A percentile compares a stretch with the other conserved stretches of the same genome.
Conservation (phyloP, 2,888 invertebrate species). For the Parasteatoda lunata region DNA sequence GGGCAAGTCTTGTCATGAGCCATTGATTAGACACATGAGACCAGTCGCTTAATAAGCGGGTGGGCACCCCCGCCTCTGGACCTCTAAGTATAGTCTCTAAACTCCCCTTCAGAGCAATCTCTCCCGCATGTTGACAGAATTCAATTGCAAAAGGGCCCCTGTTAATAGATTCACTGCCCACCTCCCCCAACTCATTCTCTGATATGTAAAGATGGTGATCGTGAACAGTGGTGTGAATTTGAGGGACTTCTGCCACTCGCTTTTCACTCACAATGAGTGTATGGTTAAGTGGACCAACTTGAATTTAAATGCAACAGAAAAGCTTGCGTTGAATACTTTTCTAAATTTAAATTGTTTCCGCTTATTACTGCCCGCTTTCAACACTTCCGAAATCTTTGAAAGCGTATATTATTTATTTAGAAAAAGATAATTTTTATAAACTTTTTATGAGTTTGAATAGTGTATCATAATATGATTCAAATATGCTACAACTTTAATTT, state of each 20-base stretch:
- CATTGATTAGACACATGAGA: conserved; percentile 69
- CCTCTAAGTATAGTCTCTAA: conserved; percentile 45
- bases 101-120: conserved; percentile 30
- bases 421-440: no score
- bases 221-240: conserved; percentile 58
- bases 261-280: not conserved
- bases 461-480: no score
- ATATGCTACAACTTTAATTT: no score
- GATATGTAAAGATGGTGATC: conserved; percentile 21
- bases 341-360: no score
- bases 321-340: no score
- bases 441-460: no score
- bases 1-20: conserved; percentile 62
- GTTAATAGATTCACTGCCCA: conserved; percentile 58
- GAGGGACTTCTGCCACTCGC: conserved; percentile 39
- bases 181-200: not conserved
- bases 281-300: not conserved
- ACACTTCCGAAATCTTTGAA: no score
- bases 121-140: conserved; percentile 65
- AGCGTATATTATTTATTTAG: no score
- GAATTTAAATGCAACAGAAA: no score
- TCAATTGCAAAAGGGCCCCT: conserved; percentile 54
- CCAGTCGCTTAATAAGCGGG: conserved; percentile 66
- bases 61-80: conserved; percentile 16
- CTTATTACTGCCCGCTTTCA: no score